These are phyloP conservation scores for Rhodophaea formosa DNA, from an alignment of 2,888 invertebrate species.

Conservation along the genomic window DNA sequence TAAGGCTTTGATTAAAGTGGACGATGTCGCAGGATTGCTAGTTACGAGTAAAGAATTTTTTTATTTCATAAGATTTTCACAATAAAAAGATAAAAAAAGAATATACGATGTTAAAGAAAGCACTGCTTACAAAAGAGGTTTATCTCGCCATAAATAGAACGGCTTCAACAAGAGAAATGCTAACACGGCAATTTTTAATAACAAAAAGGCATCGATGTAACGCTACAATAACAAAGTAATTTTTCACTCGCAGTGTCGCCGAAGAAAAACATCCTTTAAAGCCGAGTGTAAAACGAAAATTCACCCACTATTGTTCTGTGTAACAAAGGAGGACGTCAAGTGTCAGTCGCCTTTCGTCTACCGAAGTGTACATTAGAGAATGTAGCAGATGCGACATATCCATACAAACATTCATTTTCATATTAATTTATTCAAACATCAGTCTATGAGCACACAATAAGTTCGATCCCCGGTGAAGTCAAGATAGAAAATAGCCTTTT, in stretches of 20 bases:
- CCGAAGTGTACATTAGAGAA: background rate
- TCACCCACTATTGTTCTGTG: slow-evolving; percentile 58
- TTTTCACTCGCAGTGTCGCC: slow-evolving; percentile 53
- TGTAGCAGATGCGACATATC: background rate
- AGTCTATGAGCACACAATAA: too few species aligned
- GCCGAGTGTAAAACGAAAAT: slow-evolving; percentile 56
- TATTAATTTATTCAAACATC: too few species aligned
- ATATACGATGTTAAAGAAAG: too few species aligned
- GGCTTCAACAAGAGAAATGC: background rate
- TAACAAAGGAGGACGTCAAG: slow-evolving; percentile 59
- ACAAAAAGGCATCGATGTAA: slow-evolving; percentile 30
- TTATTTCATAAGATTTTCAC: too few species aligned
- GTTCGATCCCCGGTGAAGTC: too few species aligned
- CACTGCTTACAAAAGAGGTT: background rate
- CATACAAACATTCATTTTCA: too few species aligned
- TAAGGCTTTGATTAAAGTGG: too few species aligned
- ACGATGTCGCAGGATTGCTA: too few species aligned
- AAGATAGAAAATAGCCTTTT: too few species aligned
- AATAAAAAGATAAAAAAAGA: too few species aligned
- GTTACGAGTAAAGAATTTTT: too few species aligned
- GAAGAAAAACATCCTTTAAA: slow-evolving; percentile 49
- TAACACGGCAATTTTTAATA: slow-evolving; percentile 10
- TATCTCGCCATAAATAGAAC: background rate
- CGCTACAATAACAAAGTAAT: slow-evolving; percentile 59
- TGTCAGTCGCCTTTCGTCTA: slow-evolving; percentile 44